Conservation (phyloP, 2,113 vertebrate genomes). For the Hirundichthys speculiger region DNA sequence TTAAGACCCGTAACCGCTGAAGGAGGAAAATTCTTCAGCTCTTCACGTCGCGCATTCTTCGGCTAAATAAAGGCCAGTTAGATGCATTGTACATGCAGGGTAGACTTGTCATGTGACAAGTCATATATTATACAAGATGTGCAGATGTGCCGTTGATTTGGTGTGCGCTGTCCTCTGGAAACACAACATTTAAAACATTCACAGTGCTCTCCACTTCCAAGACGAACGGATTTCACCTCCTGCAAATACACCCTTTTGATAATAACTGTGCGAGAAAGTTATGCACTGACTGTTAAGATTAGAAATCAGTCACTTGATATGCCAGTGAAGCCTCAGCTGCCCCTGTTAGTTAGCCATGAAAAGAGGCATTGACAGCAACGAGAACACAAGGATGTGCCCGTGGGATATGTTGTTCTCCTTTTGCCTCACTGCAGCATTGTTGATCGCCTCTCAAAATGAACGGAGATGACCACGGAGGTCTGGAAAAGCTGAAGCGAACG, state of each 20-base stretch:
- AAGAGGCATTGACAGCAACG: conserved; percentile 1
- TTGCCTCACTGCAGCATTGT: too few relatives aligned
- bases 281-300: conserved; percentile 64
- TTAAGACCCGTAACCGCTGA: too few relatives aligned
- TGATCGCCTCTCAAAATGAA: too few relatives aligned
- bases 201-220: neutral
- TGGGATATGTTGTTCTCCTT: too few relatives aligned
- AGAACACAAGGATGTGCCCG: neutral
- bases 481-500: too few relatives aligned
- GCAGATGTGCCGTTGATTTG: too few relatives aligned
- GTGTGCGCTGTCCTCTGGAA: neutral
- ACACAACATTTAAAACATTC: neutral
- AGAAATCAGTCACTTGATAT: conserved; percentile 68
- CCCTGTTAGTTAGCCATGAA: conserved; percentile 14
- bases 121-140: too few relatives aligned
- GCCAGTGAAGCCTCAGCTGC: conserved; percentile 11
- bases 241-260: conserved; percentile 15
- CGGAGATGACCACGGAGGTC: too few relatives aligned
- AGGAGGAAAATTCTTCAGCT: too few relatives aligned
- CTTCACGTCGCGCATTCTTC: too few relatives aligned
- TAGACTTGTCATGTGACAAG: too few relatives aligned
- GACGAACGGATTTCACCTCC: neutral
- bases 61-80: neutral
- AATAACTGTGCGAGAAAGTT: conserved; percentile 27
- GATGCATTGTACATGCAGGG: neutral